phyloP scores from a whole-genome alignment of 2,797 vertebrate genomes.

The Rallus crepitans region DNA sequence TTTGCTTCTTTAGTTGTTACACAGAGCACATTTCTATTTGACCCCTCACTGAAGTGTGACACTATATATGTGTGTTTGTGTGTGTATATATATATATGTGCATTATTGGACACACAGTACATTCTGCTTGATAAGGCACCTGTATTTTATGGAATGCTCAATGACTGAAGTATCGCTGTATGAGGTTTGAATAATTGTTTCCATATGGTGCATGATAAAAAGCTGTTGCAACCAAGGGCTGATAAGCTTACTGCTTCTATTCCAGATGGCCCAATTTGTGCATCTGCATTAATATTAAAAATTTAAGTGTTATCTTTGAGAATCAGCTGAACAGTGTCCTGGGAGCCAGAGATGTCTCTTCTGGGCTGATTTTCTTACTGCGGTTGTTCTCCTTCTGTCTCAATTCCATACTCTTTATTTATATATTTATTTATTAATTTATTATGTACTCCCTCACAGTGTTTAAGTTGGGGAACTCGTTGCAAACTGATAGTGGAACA shows the following conservation, averaged over 20 bases:
- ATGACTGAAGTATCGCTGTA: neutral
- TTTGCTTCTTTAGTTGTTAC: neutral
- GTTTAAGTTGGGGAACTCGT: neutral
- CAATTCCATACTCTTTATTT: neutral
- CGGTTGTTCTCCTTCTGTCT: neutral
- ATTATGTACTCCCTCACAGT: neutral
- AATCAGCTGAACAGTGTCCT: neutral
- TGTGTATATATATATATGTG: neutral
- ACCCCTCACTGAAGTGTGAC: neutral
- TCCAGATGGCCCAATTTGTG: conserved; percentile 38
- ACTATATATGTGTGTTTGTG: too few species aligned
- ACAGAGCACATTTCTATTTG: neutral
- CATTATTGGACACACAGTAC: neutral
- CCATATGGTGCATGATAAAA: conserved; percentile 20
- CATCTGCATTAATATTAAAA: conserved; percentile 56
- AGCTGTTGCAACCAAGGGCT: neutral
- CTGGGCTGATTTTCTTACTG: neutral
- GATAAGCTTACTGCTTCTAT: conserved; percentile 26
- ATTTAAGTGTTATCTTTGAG: conserved; percentile 42
- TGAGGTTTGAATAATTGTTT: conserved; percentile 20
- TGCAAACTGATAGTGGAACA: neutral
- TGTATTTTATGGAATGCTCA: neutral
- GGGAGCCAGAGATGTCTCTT: neutral
- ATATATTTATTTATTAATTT: neutral
- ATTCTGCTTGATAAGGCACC: neutral